Conservation (phyloP, 2,113 vertebrate species). For the Sitta europaea region DNA sequence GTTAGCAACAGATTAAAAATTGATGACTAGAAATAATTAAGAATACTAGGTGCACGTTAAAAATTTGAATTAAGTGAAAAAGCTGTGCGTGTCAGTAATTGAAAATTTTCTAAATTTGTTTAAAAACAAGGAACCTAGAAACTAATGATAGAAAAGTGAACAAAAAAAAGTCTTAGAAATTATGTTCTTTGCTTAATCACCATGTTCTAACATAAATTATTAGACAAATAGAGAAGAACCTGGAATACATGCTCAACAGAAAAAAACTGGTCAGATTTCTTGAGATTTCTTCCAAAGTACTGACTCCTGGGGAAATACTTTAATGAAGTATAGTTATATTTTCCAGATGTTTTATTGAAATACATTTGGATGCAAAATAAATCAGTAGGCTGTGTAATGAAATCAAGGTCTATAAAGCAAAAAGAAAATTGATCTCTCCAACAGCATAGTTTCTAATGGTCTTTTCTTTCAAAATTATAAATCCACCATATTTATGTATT, state of each 20-base stretch:
- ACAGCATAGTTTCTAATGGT: neutral
- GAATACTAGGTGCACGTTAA: neutral
- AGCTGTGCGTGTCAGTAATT: neutral
- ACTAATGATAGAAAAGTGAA: neutral
- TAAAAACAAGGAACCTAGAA: neutral
- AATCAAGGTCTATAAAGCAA: neutral
- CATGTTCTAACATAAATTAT: neutral
- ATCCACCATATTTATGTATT: neutral
- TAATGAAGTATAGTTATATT: neutral
- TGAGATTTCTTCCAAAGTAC: neutral
- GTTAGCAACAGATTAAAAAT: neutral
- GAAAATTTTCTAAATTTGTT: neutral
- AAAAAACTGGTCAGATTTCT: neutral
- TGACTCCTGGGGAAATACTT: neutral
- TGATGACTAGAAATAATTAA: neutral
- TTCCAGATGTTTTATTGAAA: conserved; percentile 8
- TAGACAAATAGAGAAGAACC: neutral
- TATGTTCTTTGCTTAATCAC: neutral
- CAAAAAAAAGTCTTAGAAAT: neutral
- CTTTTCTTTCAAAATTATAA: neutral
- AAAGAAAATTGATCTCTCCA: neutral
- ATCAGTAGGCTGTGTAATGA: neutral
- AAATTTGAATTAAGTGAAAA: neutral
- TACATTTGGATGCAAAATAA: neutral
- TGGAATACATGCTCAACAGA: neutral